Conservation (phyloP, 1,140 invertebrate species). For the Hyphantria cunea region DNA sequence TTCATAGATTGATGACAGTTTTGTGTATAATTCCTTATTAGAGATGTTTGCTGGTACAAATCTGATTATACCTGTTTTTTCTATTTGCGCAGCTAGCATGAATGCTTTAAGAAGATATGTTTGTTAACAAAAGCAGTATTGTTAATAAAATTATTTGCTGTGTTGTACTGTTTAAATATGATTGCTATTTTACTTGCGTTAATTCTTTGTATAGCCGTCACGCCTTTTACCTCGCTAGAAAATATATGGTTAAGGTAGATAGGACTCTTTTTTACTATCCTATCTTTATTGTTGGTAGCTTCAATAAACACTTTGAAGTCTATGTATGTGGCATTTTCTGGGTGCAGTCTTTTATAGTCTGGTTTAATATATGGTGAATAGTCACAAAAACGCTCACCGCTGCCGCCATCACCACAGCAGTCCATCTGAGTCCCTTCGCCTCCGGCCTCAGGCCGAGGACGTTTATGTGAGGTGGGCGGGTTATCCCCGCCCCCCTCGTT, state of each 20-base stretch:
- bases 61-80: slow-evolving; percentile 32
- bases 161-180: slow-evolving; percentile 34
- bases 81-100: slow-evolving; percentile 31
- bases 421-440: background rate
- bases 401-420: background rate
- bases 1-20: slow-evolving; percentile 28
- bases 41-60: slow-evolving; percentile 34
- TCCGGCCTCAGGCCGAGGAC: background rate
- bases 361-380: background rate
- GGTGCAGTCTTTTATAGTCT: background rate
- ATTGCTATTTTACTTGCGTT: slow-evolving; percentile 33
- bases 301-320: slow-evolving; percentile 34
- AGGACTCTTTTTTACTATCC: slow-evolving; percentile 18
- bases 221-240: slow-evolving; percentile 19
- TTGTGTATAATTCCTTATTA: slow-evolving; percentile 32
- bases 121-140: slow-evolving; percentile 28
- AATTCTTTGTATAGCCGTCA: slow-evolving; percentile 9
- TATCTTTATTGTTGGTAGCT: background rate
- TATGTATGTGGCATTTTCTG: background rate
- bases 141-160: slow-evolving; percentile 31
- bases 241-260: slow-evolving; percentile 35
- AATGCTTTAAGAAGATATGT: slow-evolving; percentile 32
- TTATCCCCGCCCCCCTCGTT: background rate
- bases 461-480: background rate
- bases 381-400: background rate